phyloP scores from a whole-genome alignment of 2,797 vertebrate species.

The Ficedula albicollis region DNA sequence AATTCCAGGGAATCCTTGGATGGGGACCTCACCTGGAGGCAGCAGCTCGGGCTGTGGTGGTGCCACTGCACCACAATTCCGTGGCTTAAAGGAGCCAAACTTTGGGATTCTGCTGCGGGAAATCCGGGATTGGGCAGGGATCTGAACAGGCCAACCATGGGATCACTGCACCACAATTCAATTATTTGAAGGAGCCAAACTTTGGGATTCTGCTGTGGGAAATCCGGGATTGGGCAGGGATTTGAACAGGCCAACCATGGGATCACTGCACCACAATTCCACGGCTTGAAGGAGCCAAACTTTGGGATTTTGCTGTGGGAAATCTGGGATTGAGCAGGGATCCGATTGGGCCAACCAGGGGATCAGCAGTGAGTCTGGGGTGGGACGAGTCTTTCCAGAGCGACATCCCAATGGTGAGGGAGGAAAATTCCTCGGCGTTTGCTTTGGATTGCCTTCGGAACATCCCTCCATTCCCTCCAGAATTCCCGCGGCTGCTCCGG shows the following conservation, averaged over 20 bases:
- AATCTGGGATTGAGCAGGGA: neutral
- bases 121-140: neutral
- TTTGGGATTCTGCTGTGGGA: neutral
- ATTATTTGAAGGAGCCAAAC: neutral
- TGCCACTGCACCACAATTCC: neutral
- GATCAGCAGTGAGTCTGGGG: neutral
- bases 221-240: neutral
- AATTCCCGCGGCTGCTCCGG: neutral
- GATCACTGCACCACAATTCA: neutral
- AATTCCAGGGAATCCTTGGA: neutral
- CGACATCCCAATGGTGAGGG: accelerated
- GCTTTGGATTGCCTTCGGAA: neutral
- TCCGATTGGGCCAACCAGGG: too few relatives aligned
- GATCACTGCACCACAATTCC: too few relatives aligned
- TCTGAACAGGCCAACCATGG: accelerated
- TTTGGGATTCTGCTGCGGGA: neutral
- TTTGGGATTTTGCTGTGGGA: neutral
- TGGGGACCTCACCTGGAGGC: neutral
- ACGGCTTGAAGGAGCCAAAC: accelerated
- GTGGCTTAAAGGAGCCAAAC: too few relatives aligned
- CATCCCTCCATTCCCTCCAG: accelerated
- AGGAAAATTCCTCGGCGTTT: accelerated
- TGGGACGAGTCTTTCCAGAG: neutral
- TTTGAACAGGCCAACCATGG: accelerated
- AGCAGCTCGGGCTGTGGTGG: neutral